Conservation (phyloP, 2,888 invertebrate species). For the Autographa gamma region DNA sequence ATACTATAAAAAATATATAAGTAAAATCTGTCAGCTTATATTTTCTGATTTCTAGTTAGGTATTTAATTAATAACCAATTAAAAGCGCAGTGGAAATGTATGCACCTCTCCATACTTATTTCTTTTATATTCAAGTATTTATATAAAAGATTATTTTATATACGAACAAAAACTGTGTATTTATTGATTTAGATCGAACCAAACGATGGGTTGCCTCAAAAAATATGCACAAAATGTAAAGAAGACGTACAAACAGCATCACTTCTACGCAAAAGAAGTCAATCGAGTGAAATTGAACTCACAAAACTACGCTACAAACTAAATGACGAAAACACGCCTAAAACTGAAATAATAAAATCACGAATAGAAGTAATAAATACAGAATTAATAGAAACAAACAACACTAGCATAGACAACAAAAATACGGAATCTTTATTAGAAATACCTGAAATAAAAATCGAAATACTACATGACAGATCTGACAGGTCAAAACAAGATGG, state of each 20-base stretch:
- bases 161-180: too few species aligned
- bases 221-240: conserved; percentile 39
- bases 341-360: conserved; percentile 7
- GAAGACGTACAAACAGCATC: conserved; percentile 26
- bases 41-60: too few species aligned
- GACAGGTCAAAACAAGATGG: conserved; percentile 30
- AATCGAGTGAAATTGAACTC: conserved; percentile 18
- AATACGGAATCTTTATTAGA: conserved; percentile 16
- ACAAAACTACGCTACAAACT: conserved; percentile 5
- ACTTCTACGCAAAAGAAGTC: conserved; percentile 29
- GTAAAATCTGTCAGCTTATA: too few species aligned
- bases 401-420: conserved; percentile 6
- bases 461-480: conserved; percentile 36
- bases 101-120: too few species aligned
- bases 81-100: too few species aligned
- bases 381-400: neutral
- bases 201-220: conserved; percentile 47
- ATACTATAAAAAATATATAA: too few species aligned
- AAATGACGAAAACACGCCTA: neutral
- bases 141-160: too few species aligned
- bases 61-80: too few species aligned
- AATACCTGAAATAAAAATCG: conserved; percentile 23
- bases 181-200: conserved; percentile 32
- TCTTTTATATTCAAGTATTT: too few species aligned
- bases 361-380: neutral